phyloP scores from a whole-genome alignment of 2,797 vertebrate genomes.

The Notoglanidium macrostoma region DNA sequence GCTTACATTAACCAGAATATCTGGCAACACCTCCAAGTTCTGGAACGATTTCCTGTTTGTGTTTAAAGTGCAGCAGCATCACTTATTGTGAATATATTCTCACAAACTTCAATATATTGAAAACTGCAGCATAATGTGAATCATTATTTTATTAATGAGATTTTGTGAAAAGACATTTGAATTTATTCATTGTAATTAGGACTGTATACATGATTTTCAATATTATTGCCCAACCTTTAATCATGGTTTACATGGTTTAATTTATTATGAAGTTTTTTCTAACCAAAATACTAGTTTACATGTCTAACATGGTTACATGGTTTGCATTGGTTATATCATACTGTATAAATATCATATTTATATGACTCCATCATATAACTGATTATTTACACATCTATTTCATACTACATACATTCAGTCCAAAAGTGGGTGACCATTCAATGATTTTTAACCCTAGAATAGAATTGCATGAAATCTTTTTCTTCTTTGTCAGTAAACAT shows the following conservation, averaged over 20 bases:
- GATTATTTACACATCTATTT: neutral
- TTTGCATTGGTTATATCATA: neutral
- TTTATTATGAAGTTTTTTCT: neutral
- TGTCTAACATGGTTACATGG: neutral
- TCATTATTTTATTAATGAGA: neutral
- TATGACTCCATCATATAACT: neutral
- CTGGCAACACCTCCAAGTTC: slow-evolving; percentile 8
- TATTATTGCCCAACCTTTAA: neutral
- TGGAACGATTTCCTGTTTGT: slow-evolving; percentile 10
- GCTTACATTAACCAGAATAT: slow-evolving; percentile 23
- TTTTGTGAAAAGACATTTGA: neutral
- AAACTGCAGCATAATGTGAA: neutral
- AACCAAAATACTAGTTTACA: neutral
- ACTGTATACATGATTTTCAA: neutral
- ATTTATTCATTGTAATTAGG: neutral
- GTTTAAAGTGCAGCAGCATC: slow-evolving; percentile 4
- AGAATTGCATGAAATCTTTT: neutral
- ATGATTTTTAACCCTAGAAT: neutral
- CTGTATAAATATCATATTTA: neutral
- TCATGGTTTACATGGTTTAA: neutral
- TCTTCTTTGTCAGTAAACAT: neutral
- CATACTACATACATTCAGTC: neutral
- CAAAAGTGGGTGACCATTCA: neutral
- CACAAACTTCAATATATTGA: neutral
- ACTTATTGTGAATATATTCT: slow-evolving; percentile 2